Evolutionary conservation across 1,140 invertebrate species (phyloP).

Genomic region (Heliconius melpomene): DNA sequence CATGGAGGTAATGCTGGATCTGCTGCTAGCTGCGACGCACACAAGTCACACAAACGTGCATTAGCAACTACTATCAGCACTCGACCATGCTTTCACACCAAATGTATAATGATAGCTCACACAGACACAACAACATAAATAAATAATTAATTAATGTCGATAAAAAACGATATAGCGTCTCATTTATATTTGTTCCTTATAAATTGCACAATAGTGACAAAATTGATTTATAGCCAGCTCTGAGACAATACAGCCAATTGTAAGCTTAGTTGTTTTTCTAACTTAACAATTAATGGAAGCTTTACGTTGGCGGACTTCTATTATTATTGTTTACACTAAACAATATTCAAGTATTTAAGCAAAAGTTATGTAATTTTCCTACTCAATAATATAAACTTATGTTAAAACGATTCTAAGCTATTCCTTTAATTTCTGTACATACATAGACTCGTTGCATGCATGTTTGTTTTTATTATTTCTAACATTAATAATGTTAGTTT

Average conservation of each 20-base stretch:
- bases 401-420: constrained; percentile 1
- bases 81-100: constrained; percentile 42
- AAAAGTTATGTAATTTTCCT: background rate
- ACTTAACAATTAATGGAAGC: background rate
- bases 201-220: constrained; percentile 9
- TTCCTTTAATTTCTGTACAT: background rate
- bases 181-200: background rate
- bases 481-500: constrained; percentile 20
- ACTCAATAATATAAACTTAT: background rate
- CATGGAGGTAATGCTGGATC: constrained; percentile 83
- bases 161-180: background rate
- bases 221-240: constrained; percentile 19
- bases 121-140: background rate
- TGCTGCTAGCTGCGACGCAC: constrained; percentile 83
- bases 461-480: constrained; percentile 1
- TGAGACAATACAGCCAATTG: constrained; percentile 43
- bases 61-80: constrained; percentile 73
- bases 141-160: background rate
- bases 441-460: constrained; percentile 12
- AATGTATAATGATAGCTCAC: background rate
- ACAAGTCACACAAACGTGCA: constrained; percentile 76
- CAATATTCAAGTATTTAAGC: background rate
- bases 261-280: constrained; percentile 30
- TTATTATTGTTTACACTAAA: constrained; percentile 1
- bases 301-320: constrained; percentile 13